Conservation (phyloP, 2,113 vertebrate genomes). For the Mohoua ochrocephala region DNA sequence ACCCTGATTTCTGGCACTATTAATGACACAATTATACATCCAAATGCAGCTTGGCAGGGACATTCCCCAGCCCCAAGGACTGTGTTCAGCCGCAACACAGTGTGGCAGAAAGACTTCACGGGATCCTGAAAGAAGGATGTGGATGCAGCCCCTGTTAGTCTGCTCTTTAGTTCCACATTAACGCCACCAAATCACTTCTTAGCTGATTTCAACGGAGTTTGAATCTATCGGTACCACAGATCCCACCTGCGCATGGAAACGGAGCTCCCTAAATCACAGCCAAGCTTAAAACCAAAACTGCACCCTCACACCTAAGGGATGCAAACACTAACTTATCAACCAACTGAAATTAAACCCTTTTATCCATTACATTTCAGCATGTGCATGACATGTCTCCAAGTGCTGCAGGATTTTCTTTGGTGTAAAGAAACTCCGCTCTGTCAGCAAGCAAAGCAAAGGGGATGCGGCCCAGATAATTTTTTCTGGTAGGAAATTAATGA, state of each 20-base stretch:
- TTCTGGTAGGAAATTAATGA: neutral
- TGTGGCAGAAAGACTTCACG: neutral
- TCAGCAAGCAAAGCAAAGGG: neutral
- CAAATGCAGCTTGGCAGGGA: neutral
- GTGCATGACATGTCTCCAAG: accelerated
- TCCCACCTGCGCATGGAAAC: accelerated
- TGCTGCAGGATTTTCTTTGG: neutral
- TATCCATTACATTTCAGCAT: neutral
- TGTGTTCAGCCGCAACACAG: neutral
- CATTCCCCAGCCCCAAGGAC: neutral
- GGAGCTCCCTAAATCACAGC: neutral
- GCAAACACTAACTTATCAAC: neutral
- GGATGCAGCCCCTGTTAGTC: neutral
- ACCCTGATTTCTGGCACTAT: neutral
- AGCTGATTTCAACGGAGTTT: neutral
- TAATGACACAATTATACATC: neutral
- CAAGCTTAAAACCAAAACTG: neutral
- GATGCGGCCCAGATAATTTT: neutral
- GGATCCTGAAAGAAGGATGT: neutral
- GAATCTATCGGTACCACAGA: neutral
- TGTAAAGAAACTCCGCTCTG: too few relatives aligned
- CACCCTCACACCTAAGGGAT: neutral
- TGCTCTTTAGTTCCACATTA: accelerated
- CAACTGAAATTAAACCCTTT: neutral
- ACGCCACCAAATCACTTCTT: neutral